Evolutionary conservation across 2,888 invertebrate species (phyloP).

Genomic region (Spatulosminthurus flaviceps): DNA sequence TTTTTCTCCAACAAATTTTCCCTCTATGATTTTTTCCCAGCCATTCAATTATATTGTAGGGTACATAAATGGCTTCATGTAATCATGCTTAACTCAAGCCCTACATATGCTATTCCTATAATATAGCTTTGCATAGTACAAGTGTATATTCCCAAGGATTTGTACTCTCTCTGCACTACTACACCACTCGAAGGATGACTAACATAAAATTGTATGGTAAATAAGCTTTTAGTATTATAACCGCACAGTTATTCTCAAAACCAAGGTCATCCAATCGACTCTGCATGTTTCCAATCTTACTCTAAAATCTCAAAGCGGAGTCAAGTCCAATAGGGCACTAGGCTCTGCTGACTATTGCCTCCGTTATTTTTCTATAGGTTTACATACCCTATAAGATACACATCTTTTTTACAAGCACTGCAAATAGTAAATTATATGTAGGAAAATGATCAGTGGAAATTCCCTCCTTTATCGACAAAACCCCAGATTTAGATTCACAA

Average conservation of each 20-base stretch:
- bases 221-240: slow-evolving; percentile 29
- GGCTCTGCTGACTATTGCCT: too few relatives aligned
- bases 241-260: slow-evolving; percentile 20
- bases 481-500: slow-evolving; percentile 3
- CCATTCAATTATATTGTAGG: too few relatives aligned
- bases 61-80: too few relatives aligned
- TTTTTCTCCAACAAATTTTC: neutral
- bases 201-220: slow-evolving; percentile 39
- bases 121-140: too few relatives aligned
- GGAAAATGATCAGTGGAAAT: neutral
- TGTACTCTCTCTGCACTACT: neutral
- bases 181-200: neutral
- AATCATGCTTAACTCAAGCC: too few relatives aligned
- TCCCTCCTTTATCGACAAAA: neutral
- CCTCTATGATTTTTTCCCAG: neutral
- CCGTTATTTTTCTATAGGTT: too few relatives aligned
- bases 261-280: slow-evolving; percentile 42
- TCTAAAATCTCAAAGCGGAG: slow-evolving; percentile 16
- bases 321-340: neutral
- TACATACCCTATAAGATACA: too few relatives aligned
- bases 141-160: too few relatives aligned
- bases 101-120: too few relatives aligned
- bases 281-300: slow-evolving; percentile 25
- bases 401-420: too few relatives aligned
- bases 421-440: too few relatives aligned